phyloP scores from a whole-genome alignment of 2,888 invertebrate genomes.

The Aspidapion aeneum region DNA sequence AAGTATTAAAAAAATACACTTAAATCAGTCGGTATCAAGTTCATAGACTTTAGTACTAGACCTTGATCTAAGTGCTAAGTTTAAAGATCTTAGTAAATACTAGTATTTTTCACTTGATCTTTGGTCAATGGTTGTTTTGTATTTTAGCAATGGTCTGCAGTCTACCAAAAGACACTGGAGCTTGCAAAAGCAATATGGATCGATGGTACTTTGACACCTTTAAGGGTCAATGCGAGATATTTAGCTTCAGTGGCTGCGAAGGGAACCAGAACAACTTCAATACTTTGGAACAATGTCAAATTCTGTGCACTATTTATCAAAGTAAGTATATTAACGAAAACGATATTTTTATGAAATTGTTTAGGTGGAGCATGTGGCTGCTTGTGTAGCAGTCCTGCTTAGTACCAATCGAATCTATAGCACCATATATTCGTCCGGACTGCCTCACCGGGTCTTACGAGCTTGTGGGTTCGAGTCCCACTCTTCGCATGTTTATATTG shows the following conservation, averaged over 20 bases:
- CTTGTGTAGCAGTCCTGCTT: conserved; percentile 3
- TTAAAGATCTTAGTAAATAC: no score
- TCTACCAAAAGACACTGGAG: conserved; percentile 64
- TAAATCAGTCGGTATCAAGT: no score
- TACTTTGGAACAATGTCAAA: conserved; percentile 65
- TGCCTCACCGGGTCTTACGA: no score
- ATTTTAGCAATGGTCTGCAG: conserved; percentile 56
- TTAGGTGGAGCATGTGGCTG: no score
- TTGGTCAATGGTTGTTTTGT: conserved; percentile 2
- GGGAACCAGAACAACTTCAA: conserved; percentile 87
- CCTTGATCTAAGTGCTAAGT: no score
- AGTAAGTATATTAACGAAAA: conserved; percentile 41
- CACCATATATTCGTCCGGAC: no score
- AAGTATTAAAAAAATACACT: no score
- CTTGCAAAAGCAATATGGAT: conserved; percentile 72
- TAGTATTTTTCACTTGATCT: no score
- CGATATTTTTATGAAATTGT: background rate
- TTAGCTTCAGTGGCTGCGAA: conserved; percentile 86
- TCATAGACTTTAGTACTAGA: no score
- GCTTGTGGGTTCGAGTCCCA: no score
- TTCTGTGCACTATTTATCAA: conserved; percentile 55
- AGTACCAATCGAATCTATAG: no score
- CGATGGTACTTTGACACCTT: conserved; percentile 83
- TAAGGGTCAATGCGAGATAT: conserved; percentile 71
- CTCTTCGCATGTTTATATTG: no score